Evolutionary conservation across 2,888 invertebrate species (phyloP).

Genomic region (Alentia gelatinosa): DNA sequence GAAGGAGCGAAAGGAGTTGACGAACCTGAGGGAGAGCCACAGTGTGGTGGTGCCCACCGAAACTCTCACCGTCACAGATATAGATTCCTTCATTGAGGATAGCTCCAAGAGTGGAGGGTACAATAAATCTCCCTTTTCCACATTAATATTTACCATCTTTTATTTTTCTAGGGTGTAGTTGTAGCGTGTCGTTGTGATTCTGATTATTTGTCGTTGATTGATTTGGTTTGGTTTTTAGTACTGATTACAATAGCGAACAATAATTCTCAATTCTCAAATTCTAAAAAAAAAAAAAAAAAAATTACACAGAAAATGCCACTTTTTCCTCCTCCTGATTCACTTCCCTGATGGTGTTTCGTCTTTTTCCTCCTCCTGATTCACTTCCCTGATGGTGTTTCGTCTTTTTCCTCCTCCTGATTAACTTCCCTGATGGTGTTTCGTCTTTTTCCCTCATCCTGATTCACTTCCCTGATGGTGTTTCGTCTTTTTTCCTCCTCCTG

Average conservation of each 20-base stretch:
- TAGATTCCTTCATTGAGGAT: not conserved
- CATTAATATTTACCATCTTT: not conserved
- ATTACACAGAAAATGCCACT: too few species aligned
- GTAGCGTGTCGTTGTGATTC: not conserved
- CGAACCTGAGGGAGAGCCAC: slow-evolving; percentile 8
- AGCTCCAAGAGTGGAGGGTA: not conserved
- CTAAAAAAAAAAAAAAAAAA: not conserved
- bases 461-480: too few species aligned
- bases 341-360: too few species aligned
- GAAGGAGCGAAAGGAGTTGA: slow-evolving; percentile 28
- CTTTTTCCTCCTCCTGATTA: too few species aligned
- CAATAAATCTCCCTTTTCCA: not conserved
- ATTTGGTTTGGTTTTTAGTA: not conserved
- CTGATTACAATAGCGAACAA: not conserved
- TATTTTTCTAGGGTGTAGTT: not conserved
- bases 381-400: too few species aligned
- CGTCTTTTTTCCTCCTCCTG: too few species aligned
- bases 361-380: too few species aligned
- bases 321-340: too few species aligned
- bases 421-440: too few species aligned
- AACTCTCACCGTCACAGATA: slow-evolving; percentile 7
- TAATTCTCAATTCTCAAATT: not conserved
- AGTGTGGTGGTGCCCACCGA: not conserved
- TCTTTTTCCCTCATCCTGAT: too few species aligned
- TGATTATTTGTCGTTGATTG: not conserved